phyloP scores from a whole-genome alignment of 2,888 invertebrate genomes.

The Aphidoletes aphidimyza region DNA sequence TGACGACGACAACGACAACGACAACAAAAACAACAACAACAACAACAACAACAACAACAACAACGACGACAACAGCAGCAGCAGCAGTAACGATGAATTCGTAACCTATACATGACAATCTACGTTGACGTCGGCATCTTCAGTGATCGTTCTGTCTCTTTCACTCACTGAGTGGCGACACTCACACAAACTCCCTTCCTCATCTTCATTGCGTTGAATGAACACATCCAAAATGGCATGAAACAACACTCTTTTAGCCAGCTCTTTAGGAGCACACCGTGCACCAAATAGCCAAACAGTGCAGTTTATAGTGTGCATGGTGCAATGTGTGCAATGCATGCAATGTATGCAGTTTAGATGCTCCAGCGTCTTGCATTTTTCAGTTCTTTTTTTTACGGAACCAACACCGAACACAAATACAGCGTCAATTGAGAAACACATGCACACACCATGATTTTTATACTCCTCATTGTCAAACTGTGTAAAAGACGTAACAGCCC shows the following conservation, averaged over 20 bases:
- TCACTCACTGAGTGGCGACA: no score
- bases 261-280: background rate
- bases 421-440: background rate
- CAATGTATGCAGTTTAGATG: background rate
- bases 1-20: no score
- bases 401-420: slow-evolving; percentile 44
- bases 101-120: slow-evolving; percentile 47
- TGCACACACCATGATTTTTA: background rate
- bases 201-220: background rate
- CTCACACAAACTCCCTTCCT: slow-evolving; percentile 24
- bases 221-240: slow-evolving; percentile 19
- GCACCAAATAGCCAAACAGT: slow-evolving; percentile 33
- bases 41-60: no score
- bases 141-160: background rate
- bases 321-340: background rate
- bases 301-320: background rate
- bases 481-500: slow-evolving; percentile 19
- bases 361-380: slow-evolving; percentile 54
- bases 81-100: slow-evolving; percentile 51
- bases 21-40: no score
- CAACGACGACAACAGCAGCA: no score
- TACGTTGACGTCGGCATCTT: slow-evolving; percentile 47
- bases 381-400: slow-evolving; percentile 22
- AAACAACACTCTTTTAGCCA: background rate
- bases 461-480: slow-evolving; percentile 24